phyloP scores from a whole-genome alignment of 2,113 vertebrate genomes.

The Stegastes partitus region DNA sequence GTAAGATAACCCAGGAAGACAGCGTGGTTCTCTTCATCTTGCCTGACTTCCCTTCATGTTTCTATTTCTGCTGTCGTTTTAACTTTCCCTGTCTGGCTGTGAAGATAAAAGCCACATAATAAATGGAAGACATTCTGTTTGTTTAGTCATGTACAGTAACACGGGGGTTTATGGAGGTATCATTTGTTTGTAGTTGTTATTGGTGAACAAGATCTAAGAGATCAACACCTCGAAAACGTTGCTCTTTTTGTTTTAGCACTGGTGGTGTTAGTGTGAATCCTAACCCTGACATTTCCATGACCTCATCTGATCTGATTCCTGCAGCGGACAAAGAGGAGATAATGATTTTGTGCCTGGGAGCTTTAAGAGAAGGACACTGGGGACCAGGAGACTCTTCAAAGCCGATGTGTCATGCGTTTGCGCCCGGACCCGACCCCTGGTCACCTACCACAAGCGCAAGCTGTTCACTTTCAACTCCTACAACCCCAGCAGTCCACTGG shows the following conservation, averaged over 20 bases:
- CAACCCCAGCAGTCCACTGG: slow-evolving; percentile 75
- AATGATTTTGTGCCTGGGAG: slow-evolving; percentile 75
- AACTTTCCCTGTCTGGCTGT: slow-evolving; percentile 26
- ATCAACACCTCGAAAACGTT: neutral
- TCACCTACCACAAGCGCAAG: slow-evolving; percentile 90
- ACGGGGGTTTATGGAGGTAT: neutral
- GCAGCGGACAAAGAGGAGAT: slow-evolving; percentile 83
- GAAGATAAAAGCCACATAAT: slow-evolving; percentile 46
- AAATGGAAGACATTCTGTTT: slow-evolving; percentile 16
- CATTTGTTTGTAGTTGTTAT: slow-evolving; percentile 6
- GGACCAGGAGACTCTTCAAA: slow-evolving; percentile 79
- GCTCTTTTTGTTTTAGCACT: neutral
- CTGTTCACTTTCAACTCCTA: slow-evolving; percentile 85
- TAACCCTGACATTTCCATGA: slow-evolving; percentile 15
- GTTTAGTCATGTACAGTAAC: slow-evolving; percentile 32
- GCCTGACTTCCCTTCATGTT: slow-evolving; percentile 46
- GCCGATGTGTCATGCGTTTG: slow-evolving; percentile 81
- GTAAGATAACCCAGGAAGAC: slow-evolving; percentile 26
- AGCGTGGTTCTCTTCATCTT: slow-evolving; percentile 25
- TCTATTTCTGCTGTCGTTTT: slow-evolving; percentile 37
- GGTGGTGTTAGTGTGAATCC: slow-evolving; percentile 1
- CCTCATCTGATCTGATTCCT: slow-evolving; percentile 45
- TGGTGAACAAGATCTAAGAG: slow-evolving; percentile 6
- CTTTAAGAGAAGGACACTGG: slow-evolving; percentile 86
- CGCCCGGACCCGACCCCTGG: slow-evolving; percentile 91